Evolutionary conservation across 2,888 invertebrate species (phyloP), one percentile per base, ranked within the genome.

Genomic region (Troides helena): DNA sequence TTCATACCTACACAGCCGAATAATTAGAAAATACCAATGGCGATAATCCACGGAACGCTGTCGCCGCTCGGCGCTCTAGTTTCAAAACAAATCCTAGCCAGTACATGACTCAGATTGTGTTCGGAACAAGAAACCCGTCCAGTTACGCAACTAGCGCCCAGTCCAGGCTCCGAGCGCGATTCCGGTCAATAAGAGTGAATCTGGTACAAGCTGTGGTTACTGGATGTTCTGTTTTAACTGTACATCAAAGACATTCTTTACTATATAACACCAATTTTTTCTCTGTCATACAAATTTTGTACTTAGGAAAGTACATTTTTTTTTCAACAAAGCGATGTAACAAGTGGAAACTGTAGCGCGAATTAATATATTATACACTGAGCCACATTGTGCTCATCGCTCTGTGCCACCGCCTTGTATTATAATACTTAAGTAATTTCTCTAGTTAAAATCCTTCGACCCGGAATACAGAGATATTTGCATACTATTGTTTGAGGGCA

Each of bases 41-140:
- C 85, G 87, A 88, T 90, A 89, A 87, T 90, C 89, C 85, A 83
- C 83, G 85, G 86, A 89, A 86, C 75, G 86, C 84, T 85, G 87
- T 87, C 83, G 85, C 81, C 83, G 84, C 79, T 79, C 78, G 80
- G 85, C 86, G 90, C 85, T 90, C 89, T 85, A 89, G 88, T 92
- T 92, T 91, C 91, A 90, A 90, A 92, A 92, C 92, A 91, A 92
- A 90, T 90, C 90, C 87, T 87, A 84, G 81, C 85, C 81, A 82
- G 86, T 89, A 89, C 90, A 89, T 92, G 91, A 92, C 88, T 92
- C 91, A 92, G 88, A 88, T 89, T 87, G 85, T 89, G 80, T 81
- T 74, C 74, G 71, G 81, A 85, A 85, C 85, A 82, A 85, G 85
- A 82, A 89, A 87, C 84, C 85, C 84, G 85, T 85, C 83, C 81